phyloP scores from a whole-genome alignment of 2,888 invertebrate species.

The Zelleria hepariella region DNA sequence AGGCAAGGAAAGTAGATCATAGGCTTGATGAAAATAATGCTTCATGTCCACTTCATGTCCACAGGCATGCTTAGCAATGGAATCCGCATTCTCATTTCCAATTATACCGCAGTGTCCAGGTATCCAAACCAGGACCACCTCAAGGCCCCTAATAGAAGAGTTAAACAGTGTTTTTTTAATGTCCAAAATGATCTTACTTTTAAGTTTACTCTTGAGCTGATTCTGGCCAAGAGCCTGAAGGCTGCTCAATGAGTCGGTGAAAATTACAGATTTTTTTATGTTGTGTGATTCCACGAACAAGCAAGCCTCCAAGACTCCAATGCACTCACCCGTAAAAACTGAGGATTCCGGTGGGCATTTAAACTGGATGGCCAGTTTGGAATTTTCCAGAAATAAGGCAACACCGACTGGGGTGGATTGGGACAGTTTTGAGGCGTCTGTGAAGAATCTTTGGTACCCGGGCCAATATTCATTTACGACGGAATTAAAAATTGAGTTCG shows the following conservation, averaged over 20 bases:
- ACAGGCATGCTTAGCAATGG: background rate
- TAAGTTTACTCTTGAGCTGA: background rate
- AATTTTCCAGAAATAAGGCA: background rate
- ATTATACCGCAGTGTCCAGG: constrained; percentile 3
- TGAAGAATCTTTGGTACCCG: background rate
- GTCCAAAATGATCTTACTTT: background rate
- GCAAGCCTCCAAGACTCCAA: background rate
- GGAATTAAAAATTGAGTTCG: background rate
- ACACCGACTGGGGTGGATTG: background rate
- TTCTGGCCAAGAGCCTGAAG: background rate
- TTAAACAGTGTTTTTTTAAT: background rate
- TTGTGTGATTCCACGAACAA: background rate
- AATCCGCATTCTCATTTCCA: too few relatives aligned
- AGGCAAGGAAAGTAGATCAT: background rate
- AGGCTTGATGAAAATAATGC: background rate
- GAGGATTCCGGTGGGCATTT: background rate
- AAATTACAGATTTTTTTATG: background rate
- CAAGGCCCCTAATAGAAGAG: background rate
- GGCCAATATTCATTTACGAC: background rate
- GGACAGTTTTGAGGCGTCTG: background rate
- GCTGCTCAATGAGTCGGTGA: background rate
- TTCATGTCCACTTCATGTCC: background rate
- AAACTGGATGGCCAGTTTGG: background rate
- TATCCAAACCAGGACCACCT: background rate
- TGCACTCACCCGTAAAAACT: background rate